These are phyloP conservation scores for Halictus rubicundus DNA, from an alignment of 1,140 invertebrate genomes.

Conservation along the genomic window DNA sequence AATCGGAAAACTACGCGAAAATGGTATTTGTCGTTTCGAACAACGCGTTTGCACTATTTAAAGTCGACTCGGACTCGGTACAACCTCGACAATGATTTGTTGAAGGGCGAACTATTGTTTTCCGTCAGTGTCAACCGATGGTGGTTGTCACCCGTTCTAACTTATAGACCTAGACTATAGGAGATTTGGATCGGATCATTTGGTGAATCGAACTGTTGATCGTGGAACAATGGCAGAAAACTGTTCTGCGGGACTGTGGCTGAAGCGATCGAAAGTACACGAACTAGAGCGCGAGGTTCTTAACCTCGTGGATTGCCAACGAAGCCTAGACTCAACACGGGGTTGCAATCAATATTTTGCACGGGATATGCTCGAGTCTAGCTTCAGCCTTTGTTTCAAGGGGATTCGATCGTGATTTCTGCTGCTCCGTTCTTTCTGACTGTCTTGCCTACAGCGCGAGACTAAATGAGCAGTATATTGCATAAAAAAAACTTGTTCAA, in stretches of 20 bases:
- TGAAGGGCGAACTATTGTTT: background rate
- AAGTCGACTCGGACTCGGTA: background rate
- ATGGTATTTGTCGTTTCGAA: background rate
- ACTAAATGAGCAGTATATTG: too few species aligned
- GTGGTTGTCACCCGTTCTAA: background rate
- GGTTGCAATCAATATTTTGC: slow-evolving; percentile 72
- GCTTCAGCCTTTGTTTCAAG: slow-evolving; percentile 4
- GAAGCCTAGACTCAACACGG: slow-evolving; percentile 65
- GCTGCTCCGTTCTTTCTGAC: too few species aligned
- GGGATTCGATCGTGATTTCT: slow-evolving; percentile 6
- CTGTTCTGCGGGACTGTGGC: slow-evolving; percentile 14
- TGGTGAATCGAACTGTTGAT: background rate
- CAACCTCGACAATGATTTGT: background rate
- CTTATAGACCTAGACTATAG: background rate
- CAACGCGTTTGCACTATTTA: background rate
- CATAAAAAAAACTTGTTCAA: too few species aligned
- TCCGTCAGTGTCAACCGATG: background rate
- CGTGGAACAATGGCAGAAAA: slow-evolving; percentile 27
- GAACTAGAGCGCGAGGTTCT: slow-evolving; percentile 79
- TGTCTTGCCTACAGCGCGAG: too few species aligned
- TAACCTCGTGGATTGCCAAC: slow-evolving; percentile 70
- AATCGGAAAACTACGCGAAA: background rate
- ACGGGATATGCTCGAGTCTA: slow-evolving; percentile 53
- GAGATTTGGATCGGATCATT: background rate
- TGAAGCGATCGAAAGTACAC: slow-evolving; percentile 48